These are phyloP conservation scores for Tipula vernalis DNA, from an alignment of 2,888 invertebrate species.

Conservation along the genomic window DNA sequence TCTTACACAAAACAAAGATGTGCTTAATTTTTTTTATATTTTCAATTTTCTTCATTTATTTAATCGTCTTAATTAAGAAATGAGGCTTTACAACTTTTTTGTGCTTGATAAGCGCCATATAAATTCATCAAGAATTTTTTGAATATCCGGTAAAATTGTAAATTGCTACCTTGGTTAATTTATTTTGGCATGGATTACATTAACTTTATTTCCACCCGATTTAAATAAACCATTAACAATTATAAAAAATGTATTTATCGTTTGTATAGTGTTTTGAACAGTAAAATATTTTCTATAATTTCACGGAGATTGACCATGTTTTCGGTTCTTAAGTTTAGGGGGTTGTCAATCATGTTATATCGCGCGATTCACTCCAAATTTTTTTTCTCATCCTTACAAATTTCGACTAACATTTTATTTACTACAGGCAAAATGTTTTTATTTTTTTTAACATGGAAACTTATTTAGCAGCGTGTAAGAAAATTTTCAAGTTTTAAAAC, in stretches of 20 bases:
- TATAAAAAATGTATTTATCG: no score
- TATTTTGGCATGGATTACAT: no score
- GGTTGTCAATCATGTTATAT: not conserved
- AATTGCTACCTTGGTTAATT: not conserved
- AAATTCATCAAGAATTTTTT: not conserved
- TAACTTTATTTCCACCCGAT: no score
- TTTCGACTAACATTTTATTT: not conserved
- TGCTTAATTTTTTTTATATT: not conserved
- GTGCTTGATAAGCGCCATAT: not conserved
- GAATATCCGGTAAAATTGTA: not conserved
- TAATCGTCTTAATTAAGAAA: not conserved
- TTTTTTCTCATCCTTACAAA: not conserved
- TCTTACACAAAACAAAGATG: not conserved
- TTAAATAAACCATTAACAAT: no score
- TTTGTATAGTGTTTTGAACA: no score
- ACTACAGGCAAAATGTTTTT: not conserved
- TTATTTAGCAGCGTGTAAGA: not conserved
- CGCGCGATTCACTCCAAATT: not conserved
- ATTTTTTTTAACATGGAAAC: not conserved
- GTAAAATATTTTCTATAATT: no score
- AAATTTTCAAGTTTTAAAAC: not conserved
- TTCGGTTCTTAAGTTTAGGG: not conserved
- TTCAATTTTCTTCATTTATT: not conserved
- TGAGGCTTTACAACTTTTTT: not conserved
- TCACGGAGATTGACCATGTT: not conserved